Conservation (phyloP, 2,888 invertebrate genomes). For the Ophion costatus region DNA sequence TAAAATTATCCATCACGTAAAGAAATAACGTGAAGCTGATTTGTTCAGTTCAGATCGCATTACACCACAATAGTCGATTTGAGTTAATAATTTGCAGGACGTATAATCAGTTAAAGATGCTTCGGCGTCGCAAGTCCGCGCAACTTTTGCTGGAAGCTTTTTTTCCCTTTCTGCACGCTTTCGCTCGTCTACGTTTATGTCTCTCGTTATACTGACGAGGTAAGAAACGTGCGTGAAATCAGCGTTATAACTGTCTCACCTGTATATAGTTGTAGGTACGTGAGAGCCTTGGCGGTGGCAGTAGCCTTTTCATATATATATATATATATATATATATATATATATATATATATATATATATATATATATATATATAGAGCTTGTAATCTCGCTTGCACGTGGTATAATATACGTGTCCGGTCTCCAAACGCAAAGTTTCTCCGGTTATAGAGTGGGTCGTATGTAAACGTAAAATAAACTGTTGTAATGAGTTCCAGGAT, state of each 20-base stretch:
- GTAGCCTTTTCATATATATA: background rate
- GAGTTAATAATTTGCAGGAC: slow-evolving; percentile 1
- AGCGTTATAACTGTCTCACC: slow-evolving; percentile 25
- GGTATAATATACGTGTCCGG: slow-evolving; percentile 39
- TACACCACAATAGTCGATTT: background rate
- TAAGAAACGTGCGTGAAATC: slow-evolving; percentile 57
- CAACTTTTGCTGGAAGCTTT: slow-evolving; percentile 40
- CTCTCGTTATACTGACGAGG: slow-evolving; percentile 49
- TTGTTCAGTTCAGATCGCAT: background rate
- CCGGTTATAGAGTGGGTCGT: slow-evolving; percentile 14
- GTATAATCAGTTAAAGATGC: slow-evolving; percentile 44
- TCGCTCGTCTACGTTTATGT: slow-evolving; percentile 41
- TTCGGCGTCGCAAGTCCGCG: slow-evolving; percentile 34
- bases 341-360: background rate
- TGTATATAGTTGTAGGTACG: background rate
- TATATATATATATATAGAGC: slow-evolving; percentile 12
- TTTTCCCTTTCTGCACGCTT: slow-evolving; percentile 42
- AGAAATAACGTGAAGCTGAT: background rate
- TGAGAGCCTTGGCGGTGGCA: background rate
- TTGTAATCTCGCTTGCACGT: slow-evolving; percentile 45
- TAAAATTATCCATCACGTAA: background rate
- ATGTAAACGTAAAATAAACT: slow-evolving; percentile 43
- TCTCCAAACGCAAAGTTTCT: slow-evolving; percentile 30
- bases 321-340: slow-evolving; percentile 6
- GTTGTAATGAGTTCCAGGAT: slow-evolving; percentile 47